phyloP scores from a whole-genome alignment of 1,140 invertebrate genomes.

The Drosophila kepulauana region DNA sequence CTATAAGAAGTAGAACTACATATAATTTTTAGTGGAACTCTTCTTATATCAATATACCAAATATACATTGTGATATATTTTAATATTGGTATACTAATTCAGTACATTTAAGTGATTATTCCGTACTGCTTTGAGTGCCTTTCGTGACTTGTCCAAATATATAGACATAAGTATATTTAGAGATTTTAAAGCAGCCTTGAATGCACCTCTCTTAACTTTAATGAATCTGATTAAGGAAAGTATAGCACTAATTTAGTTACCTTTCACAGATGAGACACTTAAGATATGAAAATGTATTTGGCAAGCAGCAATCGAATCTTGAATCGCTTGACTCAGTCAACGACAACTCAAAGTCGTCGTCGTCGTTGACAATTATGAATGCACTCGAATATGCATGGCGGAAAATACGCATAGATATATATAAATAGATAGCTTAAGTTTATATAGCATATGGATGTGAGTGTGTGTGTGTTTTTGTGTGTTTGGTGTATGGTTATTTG shows the following conservation, averaged over 20 bases:
- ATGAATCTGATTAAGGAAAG: background rate
- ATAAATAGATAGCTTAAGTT: constrained; percentile 58
- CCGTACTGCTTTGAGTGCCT: too few species aligned
- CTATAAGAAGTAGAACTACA: too few species aligned
- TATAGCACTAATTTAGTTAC: background rate
- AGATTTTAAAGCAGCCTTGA: background rate
- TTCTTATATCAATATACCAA: too few species aligned
- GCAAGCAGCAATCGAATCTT: constrained; percentile 21
- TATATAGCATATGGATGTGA: constrained; percentile 13
- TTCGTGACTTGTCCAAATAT: too few species aligned
- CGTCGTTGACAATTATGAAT: constrained; percentile 61
- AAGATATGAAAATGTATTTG: constrained; percentile 27
- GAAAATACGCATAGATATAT: constrained; percentile 51
- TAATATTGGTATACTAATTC: too few species aligned
- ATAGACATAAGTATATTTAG: too few species aligned
- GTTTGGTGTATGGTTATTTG: constrained; percentile 29
- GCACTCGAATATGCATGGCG: constrained; percentile 48
- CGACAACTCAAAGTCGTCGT: constrained; percentile 30
- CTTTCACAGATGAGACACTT: constrained; percentile 13
- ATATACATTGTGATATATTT: too few species aligned
- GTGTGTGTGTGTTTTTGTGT: constrained; percentile 10
- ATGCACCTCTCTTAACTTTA: background rate
- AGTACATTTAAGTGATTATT: too few species aligned
- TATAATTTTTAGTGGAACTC: too few species aligned
- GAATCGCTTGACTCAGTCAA: constrained; percentile 17